A percentile compares a stretch with the other conserved stretches of the same genome.
phyloP scores from a whole-genome alignment of 2,888 invertebrate genomes.

The Ametastegia equiseti region DNA sequence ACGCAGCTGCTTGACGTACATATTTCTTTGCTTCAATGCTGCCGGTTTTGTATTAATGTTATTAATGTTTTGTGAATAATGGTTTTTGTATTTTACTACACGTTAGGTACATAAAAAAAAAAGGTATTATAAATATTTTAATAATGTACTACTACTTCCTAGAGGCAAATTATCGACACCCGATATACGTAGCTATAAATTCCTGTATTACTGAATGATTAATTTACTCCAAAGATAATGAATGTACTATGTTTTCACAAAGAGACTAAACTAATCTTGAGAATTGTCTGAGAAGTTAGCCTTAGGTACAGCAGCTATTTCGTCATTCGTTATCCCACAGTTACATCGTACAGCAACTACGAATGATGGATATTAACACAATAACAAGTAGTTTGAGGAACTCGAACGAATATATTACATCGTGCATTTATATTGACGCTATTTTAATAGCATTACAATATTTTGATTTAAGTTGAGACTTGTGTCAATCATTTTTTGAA shows the following conservation, averaged over 20 bases:
- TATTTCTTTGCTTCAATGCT: not conserved
- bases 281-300: not conserved
- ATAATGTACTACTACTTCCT: not conserved
- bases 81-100: conserved; percentile 26
- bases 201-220: conserved; percentile 46
- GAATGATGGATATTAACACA: not conserved
- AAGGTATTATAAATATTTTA: not conserved
- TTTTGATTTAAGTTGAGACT: not conserved
- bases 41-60: conserved; percentile 4
- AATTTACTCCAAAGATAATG: conserved; percentile 40
- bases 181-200: conserved; percentile 15
- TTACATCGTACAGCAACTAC: not conserved
- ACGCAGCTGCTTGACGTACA: not conserved
- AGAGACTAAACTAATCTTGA: not conserved
- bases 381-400: not conserved
- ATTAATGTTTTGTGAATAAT: conserved; percentile 24
- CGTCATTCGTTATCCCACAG: not conserved
- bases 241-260: conserved; percentile 13
- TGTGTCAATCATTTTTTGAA: no score
- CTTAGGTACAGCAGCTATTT: not conserved
- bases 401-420: not conserved
- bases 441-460: not conserved
- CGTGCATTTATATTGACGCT: not conserved
- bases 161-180: not conserved
- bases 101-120: no score